Percentiles rank a stretch among this genome's conserved stretches.
Evolutionary conservation across 2,797 vertebrate genomes (phyloP).

Genomic region (Botia kubotai): DNA sequence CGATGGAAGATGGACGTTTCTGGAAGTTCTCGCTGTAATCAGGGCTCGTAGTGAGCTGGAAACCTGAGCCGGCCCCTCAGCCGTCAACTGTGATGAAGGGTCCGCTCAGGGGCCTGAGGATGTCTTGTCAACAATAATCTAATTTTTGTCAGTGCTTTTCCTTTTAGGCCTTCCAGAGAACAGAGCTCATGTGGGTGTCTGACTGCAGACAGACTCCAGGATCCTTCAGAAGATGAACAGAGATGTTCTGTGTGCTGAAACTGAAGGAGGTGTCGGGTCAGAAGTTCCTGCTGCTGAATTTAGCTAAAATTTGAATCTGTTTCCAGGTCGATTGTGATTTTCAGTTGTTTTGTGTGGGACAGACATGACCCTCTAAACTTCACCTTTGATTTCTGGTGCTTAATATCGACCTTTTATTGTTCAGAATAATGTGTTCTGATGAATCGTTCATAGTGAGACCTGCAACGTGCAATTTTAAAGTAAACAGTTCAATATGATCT

Average conservation of each 20-base stretch:
- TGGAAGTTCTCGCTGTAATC: slow-evolving; percentile 29
- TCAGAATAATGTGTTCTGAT: neutral
- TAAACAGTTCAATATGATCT: neutral
- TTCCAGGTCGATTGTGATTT: neutral
- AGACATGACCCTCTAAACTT: too few relatives aligned
- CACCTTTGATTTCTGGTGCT: too few relatives aligned
- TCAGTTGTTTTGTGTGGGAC: neutral
- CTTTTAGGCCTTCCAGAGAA: slow-evolving; percentile 6
- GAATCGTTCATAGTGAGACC: neutral
- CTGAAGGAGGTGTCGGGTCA: slow-evolving; percentile 12
- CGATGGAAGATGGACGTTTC: slow-evolving; percentile 5
- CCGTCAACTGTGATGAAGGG: slow-evolving; percentile 3
- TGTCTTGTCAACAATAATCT: slow-evolving; percentile 56
- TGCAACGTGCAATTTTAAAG: neutral
- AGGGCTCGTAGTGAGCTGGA: slow-evolving; percentile 11
- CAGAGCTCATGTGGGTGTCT: slow-evolving; percentile 50
- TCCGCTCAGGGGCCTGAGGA: slow-evolving; percentile 23
- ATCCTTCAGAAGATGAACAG: slow-evolving; percentile 16
- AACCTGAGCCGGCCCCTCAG: slow-evolving; percentile 24
- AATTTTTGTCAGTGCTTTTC: slow-evolving; percentile 24
- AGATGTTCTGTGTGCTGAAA: slow-evolving; percentile 41
- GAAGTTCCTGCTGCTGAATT: neutral
- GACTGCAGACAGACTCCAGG: slow-evolving; percentile 29
- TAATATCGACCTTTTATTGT: too few relatives aligned
- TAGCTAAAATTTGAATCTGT: neutral